A percentile compares a stretch with the other conserved stretches of the same genome.
Conservation (phyloP, 53 echinoderm and acorn worm species). For the Holothuria scabra region DNA sequence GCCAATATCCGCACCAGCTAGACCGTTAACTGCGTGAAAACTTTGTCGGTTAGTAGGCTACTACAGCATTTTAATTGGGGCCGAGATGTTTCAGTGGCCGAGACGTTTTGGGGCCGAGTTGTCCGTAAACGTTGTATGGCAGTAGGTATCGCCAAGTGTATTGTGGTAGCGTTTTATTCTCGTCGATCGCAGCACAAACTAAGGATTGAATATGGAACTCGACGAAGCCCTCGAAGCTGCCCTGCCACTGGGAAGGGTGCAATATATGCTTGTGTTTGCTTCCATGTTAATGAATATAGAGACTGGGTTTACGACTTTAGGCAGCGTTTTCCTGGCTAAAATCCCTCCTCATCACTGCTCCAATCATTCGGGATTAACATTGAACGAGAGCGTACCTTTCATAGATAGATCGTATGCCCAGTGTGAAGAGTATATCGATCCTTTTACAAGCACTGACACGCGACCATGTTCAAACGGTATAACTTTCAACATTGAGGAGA, state of each 20-base stretch:
- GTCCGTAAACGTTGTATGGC: no score
- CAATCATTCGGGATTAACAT: constrained; percentile 11
- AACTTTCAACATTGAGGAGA: not conserved
- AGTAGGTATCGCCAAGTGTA: no score
- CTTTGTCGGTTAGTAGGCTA: no score
- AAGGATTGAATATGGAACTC: constrained; percentile 1
- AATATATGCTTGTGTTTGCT: not conserved
- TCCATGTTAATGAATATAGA: constrained; percentile 17
- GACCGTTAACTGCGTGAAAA: no score
- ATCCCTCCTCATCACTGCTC: constrained; percentile 12
- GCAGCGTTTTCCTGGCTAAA: constrained; percentile 27
- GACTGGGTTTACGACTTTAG: constrained; percentile 3
- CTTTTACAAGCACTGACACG: not conserved
- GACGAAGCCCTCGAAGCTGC: constrained; percentile 5
- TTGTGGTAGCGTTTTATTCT: no score
- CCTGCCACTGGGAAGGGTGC: not conserved
- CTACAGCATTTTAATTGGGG: no score
- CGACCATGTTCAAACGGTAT: not conserved
- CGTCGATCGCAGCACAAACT: not conserved
- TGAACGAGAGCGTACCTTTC: constrained; percentile 21
- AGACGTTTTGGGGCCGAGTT: no score
- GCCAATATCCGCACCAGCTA: no score
- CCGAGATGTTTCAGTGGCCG: no score
- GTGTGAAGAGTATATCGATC: constrained; percentile 1
- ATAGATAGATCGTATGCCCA: not conserved